Evolutionary conservation across 1,140 invertebrate genomes (phyloP), one percentile per base, ranked within the genome.

Genomic region (Oncopodura yosiiana): DNA sequence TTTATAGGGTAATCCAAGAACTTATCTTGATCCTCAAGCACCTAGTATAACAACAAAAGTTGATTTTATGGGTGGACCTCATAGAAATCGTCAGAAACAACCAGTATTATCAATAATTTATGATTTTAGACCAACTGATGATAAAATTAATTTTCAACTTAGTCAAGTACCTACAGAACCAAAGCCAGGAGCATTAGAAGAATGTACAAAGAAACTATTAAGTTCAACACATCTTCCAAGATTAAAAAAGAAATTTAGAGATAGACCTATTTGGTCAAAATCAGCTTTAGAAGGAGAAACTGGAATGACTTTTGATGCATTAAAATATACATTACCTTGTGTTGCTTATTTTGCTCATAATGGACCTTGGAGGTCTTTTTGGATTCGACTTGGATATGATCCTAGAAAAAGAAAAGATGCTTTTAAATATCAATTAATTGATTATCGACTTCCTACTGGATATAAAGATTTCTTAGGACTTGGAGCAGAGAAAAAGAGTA

Each of bases 361-460:
- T 61, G 92, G 93, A 0, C 92, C 92, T 0, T 97, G 89, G 87
- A 74, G 87, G 49, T 79, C 80, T 41, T 77, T 86, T 66, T 94
- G 90, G 84, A 80, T 88, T 0, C 80, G 75, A 66, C 80, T 84
- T 65, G 89, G 88, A 0, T 94, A 89, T 65, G 87, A 94, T 73
- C 89, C 90, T 0, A 74, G 84, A 37, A 82, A 81, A 64, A 81
- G 90, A 61, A 81, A 82, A n/a, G 67, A 73, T 2, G 76, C 86
- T 24, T 81, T 84, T 62, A 80, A 79, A 38, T 93, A 89, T 69
- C 91, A 95, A 71, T 82, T 81, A 11, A 73, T 95, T 24, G 89
- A 94, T 71, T 93, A 86, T 68, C 76, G 90, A 61, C 69, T 90
- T 27, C 77, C 86, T 18, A 44, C 38, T 8, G 45, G 36, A 19